Conservation (phyloP, 1,140 invertebrate genomes). For the Mamestra configurata region DNA sequence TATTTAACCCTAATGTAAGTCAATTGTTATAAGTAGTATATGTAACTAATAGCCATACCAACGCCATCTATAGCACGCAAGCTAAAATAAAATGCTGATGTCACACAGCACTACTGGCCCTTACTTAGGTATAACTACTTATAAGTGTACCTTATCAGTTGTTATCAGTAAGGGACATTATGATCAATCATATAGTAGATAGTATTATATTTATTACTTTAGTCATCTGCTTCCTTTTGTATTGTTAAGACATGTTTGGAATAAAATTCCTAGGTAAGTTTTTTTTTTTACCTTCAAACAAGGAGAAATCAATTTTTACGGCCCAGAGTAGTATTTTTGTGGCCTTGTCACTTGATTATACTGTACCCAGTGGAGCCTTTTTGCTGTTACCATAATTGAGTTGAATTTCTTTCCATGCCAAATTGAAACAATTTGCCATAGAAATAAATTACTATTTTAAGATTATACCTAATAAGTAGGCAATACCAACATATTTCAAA, state of each 20-base stretch:
- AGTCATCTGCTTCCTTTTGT: too few relatives aligned
- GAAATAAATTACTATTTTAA: too few relatives aligned
- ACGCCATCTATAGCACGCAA: constrained; percentile 31
- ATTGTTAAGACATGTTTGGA: background rate
- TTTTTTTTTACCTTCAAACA: background rate
- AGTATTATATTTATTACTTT: too few relatives aligned
- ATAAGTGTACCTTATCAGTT: too few relatives aligned
- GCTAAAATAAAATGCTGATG: constrained; percentile 29
- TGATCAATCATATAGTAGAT: too few relatives aligned
- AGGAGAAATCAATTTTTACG: constrained; percentile 22
- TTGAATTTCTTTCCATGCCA: background rate
- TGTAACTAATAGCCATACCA: background rate
- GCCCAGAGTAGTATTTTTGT: constrained; percentile 26
- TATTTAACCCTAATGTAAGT: background rate
- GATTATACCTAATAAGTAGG: too few relatives aligned
- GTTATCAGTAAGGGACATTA: constrained; percentile 18
- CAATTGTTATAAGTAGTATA: too few relatives aligned
- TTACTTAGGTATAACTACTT: too few relatives aligned
- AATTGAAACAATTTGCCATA: too few relatives aligned
- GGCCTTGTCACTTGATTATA: constrained; percentile 58
- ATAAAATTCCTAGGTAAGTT: background rate
- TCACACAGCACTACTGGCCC: too few relatives aligned
- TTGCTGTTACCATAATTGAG: constrained; percentile 14
- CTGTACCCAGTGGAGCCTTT: constrained; percentile 70
- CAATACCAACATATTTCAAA: too few relatives aligned